phyloP scores from a whole-genome alignment of 2,888 invertebrate species.

The Nowickia ferox region DNA sequence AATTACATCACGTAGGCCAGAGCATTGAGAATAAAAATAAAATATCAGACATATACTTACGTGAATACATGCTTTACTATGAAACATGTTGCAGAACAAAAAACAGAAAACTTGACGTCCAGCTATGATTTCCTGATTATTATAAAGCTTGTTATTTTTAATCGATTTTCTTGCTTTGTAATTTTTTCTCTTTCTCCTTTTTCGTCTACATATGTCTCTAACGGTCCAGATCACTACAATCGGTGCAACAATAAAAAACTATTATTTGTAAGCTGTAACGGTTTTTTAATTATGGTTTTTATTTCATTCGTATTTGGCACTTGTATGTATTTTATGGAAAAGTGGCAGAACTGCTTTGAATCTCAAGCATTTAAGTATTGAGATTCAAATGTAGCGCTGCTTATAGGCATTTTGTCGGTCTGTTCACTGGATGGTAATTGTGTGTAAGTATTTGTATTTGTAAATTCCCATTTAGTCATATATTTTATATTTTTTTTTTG shows the following conservation, averaged over 20 bases:
- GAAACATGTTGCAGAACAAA: conserved; percentile 17
- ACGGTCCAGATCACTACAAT: conserved; percentile 21
- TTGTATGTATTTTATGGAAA: conserved; percentile 15
- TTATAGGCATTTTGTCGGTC: conserved; percentile 14
- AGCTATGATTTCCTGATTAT: conserved; percentile 58
- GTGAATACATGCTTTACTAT: conserved; percentile 9
- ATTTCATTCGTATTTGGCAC: conserved; percentile 9
- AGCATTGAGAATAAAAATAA: conserved; percentile 3
- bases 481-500: too few relatives aligned
- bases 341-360: conserved; percentile 64
- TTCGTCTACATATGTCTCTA: neutral
- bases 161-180: conserved; percentile 56
- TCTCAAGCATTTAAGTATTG: conserved; percentile 45
- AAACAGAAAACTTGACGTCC: conserved; percentile 5
- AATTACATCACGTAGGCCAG: conserved; percentile 68
- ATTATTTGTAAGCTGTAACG: conserved; percentile 57
- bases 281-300: conserved; percentile 62
- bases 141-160: conserved; percentile 46
- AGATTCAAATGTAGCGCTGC: conserved; percentile 32
- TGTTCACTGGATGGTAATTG: neutral
- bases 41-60: neutral
- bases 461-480: neutral
- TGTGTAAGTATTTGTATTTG: neutral
- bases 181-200: neutral
- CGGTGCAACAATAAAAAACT: conserved; percentile 26